Percentiles rank a stretch among this genome's conserved stretches.
phyloP scores from a whole-genome alignment of 2,888 invertebrate species.

The Celastrina argiolus region DNA sequence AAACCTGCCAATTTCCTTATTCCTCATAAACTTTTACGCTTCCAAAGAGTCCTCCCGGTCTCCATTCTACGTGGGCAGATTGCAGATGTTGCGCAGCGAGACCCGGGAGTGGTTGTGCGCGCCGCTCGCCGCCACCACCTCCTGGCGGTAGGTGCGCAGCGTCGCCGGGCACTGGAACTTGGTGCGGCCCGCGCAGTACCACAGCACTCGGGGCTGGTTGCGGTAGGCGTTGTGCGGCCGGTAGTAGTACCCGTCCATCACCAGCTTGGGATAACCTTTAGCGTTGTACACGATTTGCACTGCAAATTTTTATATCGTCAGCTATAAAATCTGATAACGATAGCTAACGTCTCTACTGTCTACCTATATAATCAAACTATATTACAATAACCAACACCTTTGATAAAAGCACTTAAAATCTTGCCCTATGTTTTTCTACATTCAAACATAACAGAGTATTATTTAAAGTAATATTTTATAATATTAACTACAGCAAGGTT shows the following conservation, averaged over 20 bases:
- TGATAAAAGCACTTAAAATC: background rate
- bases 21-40: background rate
- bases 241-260: slow-evolving; percentile 57
- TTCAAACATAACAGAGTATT: background rate
- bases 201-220: slow-evolving; percentile 60
- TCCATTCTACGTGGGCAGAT: background rate
- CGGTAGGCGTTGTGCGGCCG: slow-evolving; percentile 69
- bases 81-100: background rate
- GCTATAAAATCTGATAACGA: slow-evolving; percentile 19
- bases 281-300: slow-evolving; percentile 56
- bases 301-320: slow-evolving; percentile 41
- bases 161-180: slow-evolving; percentile 58
- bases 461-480: too few species aligned
- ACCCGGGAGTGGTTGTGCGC: slow-evolving; percentile 50
- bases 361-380: background rate
- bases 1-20: background rate
- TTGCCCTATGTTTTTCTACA: background rate
- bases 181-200: slow-evolving; percentile 64
- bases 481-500: too few species aligned
- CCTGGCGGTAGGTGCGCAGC: slow-evolving; percentile 53
- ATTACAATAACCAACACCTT: background rate
- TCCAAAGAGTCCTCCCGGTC: background rate
- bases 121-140: slow-evolving; percentile 54
- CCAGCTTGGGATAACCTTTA: slow-evolving; percentile 64
- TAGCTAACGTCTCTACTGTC: background rate